phyloP scores from a whole-genome alignment of 2,888 invertebrate genomes.

The Thysanoteuthis rhombus region DNA sequence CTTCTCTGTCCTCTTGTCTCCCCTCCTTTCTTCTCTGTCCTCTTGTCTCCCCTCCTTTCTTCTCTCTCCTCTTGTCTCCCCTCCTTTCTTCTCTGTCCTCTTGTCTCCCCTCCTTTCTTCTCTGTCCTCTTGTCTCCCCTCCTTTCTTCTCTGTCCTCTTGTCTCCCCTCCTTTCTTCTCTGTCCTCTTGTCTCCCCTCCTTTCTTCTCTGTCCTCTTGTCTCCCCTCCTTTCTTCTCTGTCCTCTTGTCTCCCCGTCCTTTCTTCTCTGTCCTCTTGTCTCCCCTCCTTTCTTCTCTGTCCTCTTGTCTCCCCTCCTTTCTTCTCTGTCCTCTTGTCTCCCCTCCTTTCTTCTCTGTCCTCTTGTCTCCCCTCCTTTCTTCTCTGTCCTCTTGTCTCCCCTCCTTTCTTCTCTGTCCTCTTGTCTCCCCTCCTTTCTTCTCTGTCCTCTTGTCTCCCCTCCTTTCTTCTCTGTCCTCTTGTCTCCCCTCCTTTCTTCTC shows the following conservation, averaged over 20 bases:
- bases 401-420: neutral
- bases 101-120: neutral
- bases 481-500: neutral
- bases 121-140: neutral
- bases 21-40: neutral
- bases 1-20: neutral
- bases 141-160: neutral
- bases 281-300: slow-evolving; percentile 24
- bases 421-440: neutral
- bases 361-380: neutral
- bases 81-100: neutral
- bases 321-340: too few species aligned
- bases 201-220: neutral
- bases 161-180: neutral
- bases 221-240: neutral
- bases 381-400: too few species aligned
- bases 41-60: too few species aligned
- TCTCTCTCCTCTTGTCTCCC: neutral
- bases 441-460: too few species aligned
- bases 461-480: neutral
- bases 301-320: neutral
- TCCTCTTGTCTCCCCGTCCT: too few species aligned
- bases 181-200: neutral
- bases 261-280: neutral
- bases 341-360: neutral